Percentiles rank a stretch among this genome's conserved stretches.
Conservation (phyloP, 2,797 vertebrate species). For the Tragelaphus oryx region DNA sequence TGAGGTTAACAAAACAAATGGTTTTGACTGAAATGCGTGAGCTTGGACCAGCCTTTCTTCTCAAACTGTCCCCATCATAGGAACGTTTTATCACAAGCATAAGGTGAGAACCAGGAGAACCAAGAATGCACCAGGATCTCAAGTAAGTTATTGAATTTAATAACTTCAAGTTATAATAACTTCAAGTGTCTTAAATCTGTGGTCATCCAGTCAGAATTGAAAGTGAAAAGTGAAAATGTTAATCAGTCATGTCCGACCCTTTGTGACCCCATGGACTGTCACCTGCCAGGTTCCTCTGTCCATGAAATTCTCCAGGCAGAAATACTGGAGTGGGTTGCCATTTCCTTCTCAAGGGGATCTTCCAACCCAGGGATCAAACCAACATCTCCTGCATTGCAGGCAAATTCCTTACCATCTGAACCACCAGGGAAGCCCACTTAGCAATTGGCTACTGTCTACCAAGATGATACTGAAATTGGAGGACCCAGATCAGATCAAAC, state of each 20-base stretch:
- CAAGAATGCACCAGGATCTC: slow-evolving; percentile 21
- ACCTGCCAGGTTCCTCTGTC: not conserved
- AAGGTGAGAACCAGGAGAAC: slow-evolving; percentile 21
- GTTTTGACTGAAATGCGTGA: slow-evolving; percentile 71
- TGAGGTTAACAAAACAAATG: slow-evolving; percentile 95
- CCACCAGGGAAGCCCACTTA: not conserved
- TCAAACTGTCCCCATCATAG: slow-evolving; percentile 51
- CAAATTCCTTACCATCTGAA: not conserved
- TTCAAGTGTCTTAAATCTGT: not conserved
- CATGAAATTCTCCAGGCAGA: not conserved
- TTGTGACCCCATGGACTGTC: not conserved
- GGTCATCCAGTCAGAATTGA: not conserved
- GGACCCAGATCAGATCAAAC: not conserved
- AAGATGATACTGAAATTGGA: not conserved
- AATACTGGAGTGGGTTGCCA: not conserved
- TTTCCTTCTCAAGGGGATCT: not conserved
- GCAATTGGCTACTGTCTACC: not conserved
- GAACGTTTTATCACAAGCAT: slow-evolving; percentile 19
- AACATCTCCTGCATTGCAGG: not conserved
- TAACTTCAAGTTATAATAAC: not conserved
- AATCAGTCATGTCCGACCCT: not conserved
- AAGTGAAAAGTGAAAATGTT: not conserved
- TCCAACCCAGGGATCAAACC: not conserved
- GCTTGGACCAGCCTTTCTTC: slow-evolving; percentile 62
- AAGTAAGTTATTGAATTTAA: not conserved